Percentiles rank a stretch among this genome's conserved stretches.
These are phyloP conservation scores for Augiades crinisus DNA, from an alignment of 2,888 invertebrate species.

Conservation along the genomic window DNA sequence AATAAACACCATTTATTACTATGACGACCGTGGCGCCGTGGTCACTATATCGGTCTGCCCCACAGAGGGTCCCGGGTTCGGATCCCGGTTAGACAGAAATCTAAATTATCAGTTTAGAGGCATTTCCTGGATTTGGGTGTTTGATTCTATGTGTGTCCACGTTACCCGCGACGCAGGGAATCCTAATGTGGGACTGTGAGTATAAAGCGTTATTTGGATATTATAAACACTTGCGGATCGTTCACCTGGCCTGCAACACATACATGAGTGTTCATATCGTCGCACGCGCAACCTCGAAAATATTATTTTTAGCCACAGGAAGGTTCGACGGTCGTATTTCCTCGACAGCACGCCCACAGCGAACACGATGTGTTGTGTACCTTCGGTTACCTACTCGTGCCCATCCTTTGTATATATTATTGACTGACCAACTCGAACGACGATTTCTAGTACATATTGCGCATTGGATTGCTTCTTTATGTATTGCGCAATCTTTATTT, in stretches of 20 bases:
- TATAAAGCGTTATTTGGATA: too few species aligned
- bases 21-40: too few species aligned
- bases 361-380: constrained; percentile 37
- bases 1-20: too few species aligned
- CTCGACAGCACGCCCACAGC: constrained; percentile 58
- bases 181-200: too few species aligned
- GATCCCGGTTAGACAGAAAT: too few species aligned
- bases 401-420: constrained; percentile 18
- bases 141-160: too few species aligned
- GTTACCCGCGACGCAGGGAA: too few species aligned
- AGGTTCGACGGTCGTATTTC: constrained; percentile 69
- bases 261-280: constrained; percentile 40
- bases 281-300: constrained; percentile 73
- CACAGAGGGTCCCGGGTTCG: too few species aligned
- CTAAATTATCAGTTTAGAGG: too few species aligned
- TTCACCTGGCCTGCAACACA: neutral
- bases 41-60: too few species aligned
- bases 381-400: constrained; percentile 1
- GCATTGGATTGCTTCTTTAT: constrained; percentile 3
- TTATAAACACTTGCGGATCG: neutral
- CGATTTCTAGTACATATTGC: constrained; percentile 11
- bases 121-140: too few species aligned
- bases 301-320: constrained; percentile 73
- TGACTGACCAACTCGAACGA: neutral
- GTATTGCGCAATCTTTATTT: neutral